Percentiles rank a stretch among this genome's conserved stretches.
Evolutionary conservation across 2,113 vertebrate genomes (phyloP).

Genomic region (Pimephales promelas): DNA sequence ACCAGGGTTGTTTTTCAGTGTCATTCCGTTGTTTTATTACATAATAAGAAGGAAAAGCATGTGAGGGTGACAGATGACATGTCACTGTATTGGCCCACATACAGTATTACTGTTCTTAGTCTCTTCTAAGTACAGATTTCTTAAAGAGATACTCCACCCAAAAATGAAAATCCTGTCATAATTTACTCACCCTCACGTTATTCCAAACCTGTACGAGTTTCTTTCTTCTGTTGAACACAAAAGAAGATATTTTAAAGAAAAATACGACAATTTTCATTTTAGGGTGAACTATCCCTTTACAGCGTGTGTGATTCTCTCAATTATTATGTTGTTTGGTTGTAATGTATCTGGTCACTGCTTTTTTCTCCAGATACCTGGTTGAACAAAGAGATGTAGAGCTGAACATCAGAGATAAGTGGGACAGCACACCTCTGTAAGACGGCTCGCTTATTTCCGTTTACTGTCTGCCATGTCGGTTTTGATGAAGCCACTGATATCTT

Average conservation of each 20-base stretch:
- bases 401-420: constrained; percentile 96
- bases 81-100: background rate
- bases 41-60: constrained; percentile 34
- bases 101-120: background rate
- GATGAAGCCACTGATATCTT: background rate
- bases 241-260: too few relatives aligned
- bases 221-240: too few relatives aligned
- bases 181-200: too few relatives aligned
- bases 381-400: constrained; percentile 96
- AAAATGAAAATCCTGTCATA: too few relatives aligned
- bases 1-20: background rate
- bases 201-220: too few relatives aligned
- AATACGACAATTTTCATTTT: too few relatives aligned
- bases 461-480: constrained; percentile 1
- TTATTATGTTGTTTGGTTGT: background rate
- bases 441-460: background rate
- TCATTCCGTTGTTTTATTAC: background rate
- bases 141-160: background rate
- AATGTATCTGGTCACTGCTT: background rate
- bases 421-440: constrained; percentile 96
- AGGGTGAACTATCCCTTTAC: too few relatives aligned
- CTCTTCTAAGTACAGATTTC: background rate
- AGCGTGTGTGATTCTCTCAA: background rate
- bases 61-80: constrained; percentile 32
- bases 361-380: constrained; percentile 87